phyloP scores from a whole-genome alignment of 2,888 invertebrate species.

The Oligia strigilis region DNA sequence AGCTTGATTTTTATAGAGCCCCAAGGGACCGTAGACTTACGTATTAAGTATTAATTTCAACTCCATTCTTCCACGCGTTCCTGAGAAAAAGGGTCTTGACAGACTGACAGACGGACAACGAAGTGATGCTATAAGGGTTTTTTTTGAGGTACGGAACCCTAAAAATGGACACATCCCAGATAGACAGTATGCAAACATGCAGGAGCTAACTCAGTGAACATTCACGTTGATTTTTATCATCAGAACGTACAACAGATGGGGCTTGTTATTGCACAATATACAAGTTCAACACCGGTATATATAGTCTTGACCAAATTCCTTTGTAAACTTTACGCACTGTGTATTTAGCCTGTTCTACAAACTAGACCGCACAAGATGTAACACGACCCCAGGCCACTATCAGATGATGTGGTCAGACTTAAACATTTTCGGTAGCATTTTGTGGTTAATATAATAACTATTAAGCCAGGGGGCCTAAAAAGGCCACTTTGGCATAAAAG shows the following conservation, averaged over 20 bases:
- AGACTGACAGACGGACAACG: neutral
- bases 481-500: no score
- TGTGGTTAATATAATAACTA: constrained; percentile 48
- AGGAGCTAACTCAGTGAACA: no score
- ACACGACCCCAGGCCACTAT: constrained; percentile 28
- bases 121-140: neutral
- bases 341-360: constrained; percentile 30
- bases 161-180: neutral
- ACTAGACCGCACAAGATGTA: constrained; percentile 38
- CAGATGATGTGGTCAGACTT: constrained; percentile 47
- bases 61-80: neutral
- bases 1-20: neutral
- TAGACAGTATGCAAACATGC: neutral
- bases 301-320: constrained; percentile 30
- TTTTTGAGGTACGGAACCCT: neutral
- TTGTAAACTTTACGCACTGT: constrained; percentile 41
- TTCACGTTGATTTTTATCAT: neutral
- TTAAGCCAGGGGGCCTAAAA: constrained; percentile 20
- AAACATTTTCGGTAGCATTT: constrained; percentile 42
- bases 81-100: neutral
- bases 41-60: neutral
- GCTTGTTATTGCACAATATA: constrained; percentile 11
- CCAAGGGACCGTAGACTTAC: neutral
- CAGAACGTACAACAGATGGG: neutral
- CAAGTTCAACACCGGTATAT: constrained; percentile 5